These are phyloP conservation scores for Philereme transversata DNA, from an alignment of 2,888 invertebrate genomes.

Conservation along the genomic window DNA sequence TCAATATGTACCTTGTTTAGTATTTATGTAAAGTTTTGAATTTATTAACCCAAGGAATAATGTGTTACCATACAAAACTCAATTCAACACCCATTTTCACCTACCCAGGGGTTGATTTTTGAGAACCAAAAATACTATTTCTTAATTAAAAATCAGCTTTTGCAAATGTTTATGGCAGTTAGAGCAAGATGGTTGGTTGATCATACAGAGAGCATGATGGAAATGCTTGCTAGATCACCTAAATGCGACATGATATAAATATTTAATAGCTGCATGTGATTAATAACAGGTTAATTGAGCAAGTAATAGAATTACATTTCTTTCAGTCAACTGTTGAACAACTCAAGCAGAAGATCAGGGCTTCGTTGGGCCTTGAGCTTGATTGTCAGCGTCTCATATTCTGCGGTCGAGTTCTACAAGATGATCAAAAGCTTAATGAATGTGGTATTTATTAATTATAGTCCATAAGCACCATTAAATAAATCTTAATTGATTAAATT, in stretches of 20 bases:
- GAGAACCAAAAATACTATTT: no score
- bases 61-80: no score
- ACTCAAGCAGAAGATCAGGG: constrained; percentile 91
- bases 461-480: background rate
- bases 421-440: constrained; percentile 93
- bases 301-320: constrained; percentile 2
- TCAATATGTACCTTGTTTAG: no score
- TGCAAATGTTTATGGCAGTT: no score
- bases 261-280: background rate
- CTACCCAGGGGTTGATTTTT: no score
- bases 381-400: constrained; percentile 96
- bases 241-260: background rate
- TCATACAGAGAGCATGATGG: no score
- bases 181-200: no score
- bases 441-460: constrained; percentile 85
- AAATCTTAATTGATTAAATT: background rate
- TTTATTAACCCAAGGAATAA: no score
- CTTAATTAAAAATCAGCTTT: no score
- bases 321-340: constrained; percentile 90
- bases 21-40: no score
- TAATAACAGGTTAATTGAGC: background rate
- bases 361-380: constrained; percentile 90
- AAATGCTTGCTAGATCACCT: no score
- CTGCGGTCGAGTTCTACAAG: constrained; percentile 96
- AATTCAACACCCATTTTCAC: no score